Evolutionary conservation across 1,140 invertebrate genomes (phyloP).

Genomic region (Hyphantria cunea): DNA sequence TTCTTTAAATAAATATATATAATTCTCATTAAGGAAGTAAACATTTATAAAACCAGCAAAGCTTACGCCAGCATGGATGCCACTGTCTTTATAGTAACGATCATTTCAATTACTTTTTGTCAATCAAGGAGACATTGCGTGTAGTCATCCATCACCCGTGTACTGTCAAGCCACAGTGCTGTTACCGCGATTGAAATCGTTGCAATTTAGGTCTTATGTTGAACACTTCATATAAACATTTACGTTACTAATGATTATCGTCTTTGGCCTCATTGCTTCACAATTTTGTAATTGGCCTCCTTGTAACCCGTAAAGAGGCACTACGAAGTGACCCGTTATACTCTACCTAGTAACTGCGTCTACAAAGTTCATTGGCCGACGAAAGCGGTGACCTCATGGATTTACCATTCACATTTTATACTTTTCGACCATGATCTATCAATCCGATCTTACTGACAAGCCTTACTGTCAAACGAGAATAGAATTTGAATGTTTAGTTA

Average conservation of each 20-base stretch:
- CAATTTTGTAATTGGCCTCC: conserved; percentile 36
- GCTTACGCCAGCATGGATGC: background rate
- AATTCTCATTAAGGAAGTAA: background rate
- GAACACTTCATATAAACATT: conserved; percentile 8
- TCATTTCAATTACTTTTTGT: conserved; percentile 28
- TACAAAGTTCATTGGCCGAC: conserved; percentile 69
- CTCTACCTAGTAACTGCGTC: conserved; percentile 58
- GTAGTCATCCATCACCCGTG: conserved; percentile 21
- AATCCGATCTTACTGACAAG: conserved; percentile 25
- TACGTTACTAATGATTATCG: too few relatives aligned
- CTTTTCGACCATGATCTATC: conserved; percentile 51
- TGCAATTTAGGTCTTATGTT: conserved; percentile 19
- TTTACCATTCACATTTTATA: conserved; percentile 75
- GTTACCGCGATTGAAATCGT: background rate
- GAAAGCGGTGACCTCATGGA: conserved; percentile 69
- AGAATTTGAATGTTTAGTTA: conserved; percentile 13
- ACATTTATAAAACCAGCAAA: conserved; percentile 5
- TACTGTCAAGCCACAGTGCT: background rate
- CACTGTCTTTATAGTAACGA: conserved; percentile 5
- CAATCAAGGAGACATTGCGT: conserved; percentile 16
- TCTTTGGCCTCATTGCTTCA: conserved; percentile 29
- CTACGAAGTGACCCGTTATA: conserved; percentile 60
- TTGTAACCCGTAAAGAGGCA: conserved; percentile 36
- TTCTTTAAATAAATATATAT: too few relatives aligned
- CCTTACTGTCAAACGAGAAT: conserved; percentile 15